These are phyloP conservation scores for Macrosiphum euphorbiae DNA, from an alignment of 2,888 invertebrate genomes.

Conservation along the genomic window DNA sequence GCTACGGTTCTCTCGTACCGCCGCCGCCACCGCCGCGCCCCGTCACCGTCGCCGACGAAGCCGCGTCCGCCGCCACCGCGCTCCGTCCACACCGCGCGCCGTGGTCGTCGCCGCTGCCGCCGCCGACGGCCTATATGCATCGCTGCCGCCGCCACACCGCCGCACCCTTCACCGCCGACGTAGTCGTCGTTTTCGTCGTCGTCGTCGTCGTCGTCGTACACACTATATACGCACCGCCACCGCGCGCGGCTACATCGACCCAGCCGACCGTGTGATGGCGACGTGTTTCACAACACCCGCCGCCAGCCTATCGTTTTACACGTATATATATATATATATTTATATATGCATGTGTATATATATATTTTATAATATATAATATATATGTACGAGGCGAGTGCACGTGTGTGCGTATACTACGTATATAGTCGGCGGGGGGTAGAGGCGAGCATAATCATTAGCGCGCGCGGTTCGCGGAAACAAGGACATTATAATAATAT, in stretches of 20 bases:
- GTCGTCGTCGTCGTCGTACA: neutral
- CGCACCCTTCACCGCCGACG: neutral
- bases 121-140: conserved; percentile 56
- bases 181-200: neutral
- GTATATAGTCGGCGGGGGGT: neutral
- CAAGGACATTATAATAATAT: conserved; percentile 62
- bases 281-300: conserved; percentile 62
- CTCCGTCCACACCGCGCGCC: conserved; percentile 12
- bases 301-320: conserved; percentile 51
- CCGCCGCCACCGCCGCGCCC: neutral
- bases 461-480: conserved; percentile 56
- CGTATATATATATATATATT: neutral
- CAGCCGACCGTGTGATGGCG: conserved; percentile 64
- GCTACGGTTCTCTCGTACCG: conserved; percentile 52
- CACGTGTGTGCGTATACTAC: conserved; percentile 10
- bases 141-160: conserved; percentile 33
- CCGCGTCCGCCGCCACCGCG: conserved; percentile 21
- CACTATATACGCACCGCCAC: conserved; percentile 34
- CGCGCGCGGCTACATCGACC: conserved; percentile 59
- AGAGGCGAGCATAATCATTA: conserved; percentile 48
- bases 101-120: neutral
- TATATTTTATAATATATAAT: neutral
- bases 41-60: neutral
- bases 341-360: neutral
- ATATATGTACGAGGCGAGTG: neutral